phyloP scores from a whole-genome alignment of 1,140 invertebrate genomes.

The Bursaphelenchus mucronatus region DNA sequence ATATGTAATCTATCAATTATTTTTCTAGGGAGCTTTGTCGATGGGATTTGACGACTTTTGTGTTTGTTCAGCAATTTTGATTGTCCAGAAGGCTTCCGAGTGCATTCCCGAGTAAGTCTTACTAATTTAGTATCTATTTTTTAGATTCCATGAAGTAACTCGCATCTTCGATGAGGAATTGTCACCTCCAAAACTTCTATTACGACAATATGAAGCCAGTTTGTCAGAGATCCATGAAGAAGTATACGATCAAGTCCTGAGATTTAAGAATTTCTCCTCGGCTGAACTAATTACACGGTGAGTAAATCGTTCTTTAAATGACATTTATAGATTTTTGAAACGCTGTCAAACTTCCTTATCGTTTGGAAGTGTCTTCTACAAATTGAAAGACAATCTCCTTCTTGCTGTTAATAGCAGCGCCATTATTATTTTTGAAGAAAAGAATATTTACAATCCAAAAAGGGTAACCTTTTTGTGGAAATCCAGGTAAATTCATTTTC shows the following conservation, averaged over 20 bases:
- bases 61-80: constrained; percentile 6
- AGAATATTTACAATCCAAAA: constrained; percentile 15
- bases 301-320: background rate
- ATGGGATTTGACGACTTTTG: constrained; percentile 1
- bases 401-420: constrained; percentile 14
- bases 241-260: background rate
- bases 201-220: constrained; percentile 6
- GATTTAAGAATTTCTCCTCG: background rate
- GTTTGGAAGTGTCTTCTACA: constrained; percentile 14
- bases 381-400: background rate
- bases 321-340: constrained; percentile 14
- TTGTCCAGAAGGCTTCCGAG: constrained; percentile 1
- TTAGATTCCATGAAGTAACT: constrained; percentile 8
- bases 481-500: background rate
- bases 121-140: background rate
- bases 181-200: background rate
- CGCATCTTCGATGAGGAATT: constrained; percentile 14
- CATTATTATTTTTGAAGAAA: constrained; percentile 8
- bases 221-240: constrained; percentile 2
- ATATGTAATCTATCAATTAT: background rate
- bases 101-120: background rate
- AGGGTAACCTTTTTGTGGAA: constrained; percentile 1
- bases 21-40: constrained; percentile 11
- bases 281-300: constrained; percentile 7
- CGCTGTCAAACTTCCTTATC: constrained; percentile 5